Base-by-base conservation (phyloP, 2,797 vertebrate species). In the Pampus argenteus region DNA sequence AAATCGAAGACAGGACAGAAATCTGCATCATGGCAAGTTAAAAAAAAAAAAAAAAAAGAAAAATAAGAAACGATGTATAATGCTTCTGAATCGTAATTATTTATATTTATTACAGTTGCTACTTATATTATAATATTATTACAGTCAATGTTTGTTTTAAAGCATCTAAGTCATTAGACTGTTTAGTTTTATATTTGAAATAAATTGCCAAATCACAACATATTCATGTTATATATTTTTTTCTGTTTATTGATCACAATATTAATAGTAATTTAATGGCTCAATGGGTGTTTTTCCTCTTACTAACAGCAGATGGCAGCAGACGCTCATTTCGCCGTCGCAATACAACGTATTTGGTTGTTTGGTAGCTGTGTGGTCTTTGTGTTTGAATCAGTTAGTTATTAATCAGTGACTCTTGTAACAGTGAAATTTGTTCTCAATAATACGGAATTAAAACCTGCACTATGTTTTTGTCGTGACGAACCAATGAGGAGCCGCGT, bases 401-500 rank as follows among this genome's bases (percentile, higher is more conserved):
- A 18, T 11, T 9, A 5, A 5, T 3, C 1, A 1, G 9, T 34
- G 25, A 2, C 2, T 1, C 15, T n/a, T 56, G 4, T 36, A 23
- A 60, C 54, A 22, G 1, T 10, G 0, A 3, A 18, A 31, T 14
- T 25, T 25, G 0, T 9, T 40, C 9, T 20, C 2, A 40, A 34
- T 13, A 67, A 57, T 0, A 22, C 1, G 2, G 5, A 0, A 1
- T 25, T 0, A 20, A 45, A 22, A 59, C 6, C 0, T 6, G 22
- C 9, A 3, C 14, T 17, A 61, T 81, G 67, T 76, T 81, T 70
- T 40, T 71, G 15, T 28, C 1, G 3, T 0, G 22, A 42, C 15
- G 26, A 31, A 51, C 89, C 86, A 92, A 90, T 84, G 22, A 83
- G 51, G 9, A 72, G 59, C 9, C 67, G 25, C 40, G 17, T 17